These are phyloP conservation scores for Spodoptera littoralis DNA, from an alignment of 2,888 invertebrate genomes.

Conservation along the genomic window DNA sequence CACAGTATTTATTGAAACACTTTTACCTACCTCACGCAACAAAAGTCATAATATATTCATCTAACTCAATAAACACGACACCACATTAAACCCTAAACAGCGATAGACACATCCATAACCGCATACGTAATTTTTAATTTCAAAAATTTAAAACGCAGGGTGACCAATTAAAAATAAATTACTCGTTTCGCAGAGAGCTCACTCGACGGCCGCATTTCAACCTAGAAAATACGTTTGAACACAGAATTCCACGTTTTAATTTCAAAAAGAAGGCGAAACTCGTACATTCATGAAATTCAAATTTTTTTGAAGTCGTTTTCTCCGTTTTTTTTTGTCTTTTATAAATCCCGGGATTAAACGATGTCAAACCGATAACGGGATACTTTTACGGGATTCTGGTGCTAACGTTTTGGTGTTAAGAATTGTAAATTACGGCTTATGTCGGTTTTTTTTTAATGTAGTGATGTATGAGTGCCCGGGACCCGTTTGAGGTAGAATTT, in stretches of 20 bases:
- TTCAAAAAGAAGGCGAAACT: constrained; percentile 59
- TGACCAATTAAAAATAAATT: constrained; percentile 69
- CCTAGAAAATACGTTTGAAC: constrained; percentile 54
- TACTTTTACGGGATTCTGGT: constrained; percentile 47
- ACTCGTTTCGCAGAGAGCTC: constrained; percentile 53
- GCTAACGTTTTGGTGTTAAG: constrained; percentile 49
- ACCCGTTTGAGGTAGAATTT: background rate
- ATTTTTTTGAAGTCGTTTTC: constrained; percentile 66
- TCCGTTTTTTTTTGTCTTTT: constrained; percentile 46
- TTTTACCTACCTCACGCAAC: no score
- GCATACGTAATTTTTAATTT: constrained; percentile 47
- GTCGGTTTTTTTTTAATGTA: constrained; percentile 10
- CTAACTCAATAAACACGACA: constrained; percentile 1
- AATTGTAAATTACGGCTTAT: constrained; percentile 35
- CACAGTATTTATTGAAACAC: no score
- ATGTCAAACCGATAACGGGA: constrained; percentile 63
- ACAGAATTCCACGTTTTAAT: constrained; percentile 66
- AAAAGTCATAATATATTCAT: background rate
- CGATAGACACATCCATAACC: constrained; percentile 37
- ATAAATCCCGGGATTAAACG: constrained; percentile 64
- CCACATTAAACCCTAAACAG: constrained; percentile 17
- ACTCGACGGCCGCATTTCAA: constrained; percentile 49
- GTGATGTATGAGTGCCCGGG: constrained; percentile 23
- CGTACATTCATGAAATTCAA: constrained; percentile 67
- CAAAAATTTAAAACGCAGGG: constrained; percentile 38